phyloP scores from a whole-genome alignment of 2,113 vertebrate genomes.

The Zootoca vivipara region DNA sequence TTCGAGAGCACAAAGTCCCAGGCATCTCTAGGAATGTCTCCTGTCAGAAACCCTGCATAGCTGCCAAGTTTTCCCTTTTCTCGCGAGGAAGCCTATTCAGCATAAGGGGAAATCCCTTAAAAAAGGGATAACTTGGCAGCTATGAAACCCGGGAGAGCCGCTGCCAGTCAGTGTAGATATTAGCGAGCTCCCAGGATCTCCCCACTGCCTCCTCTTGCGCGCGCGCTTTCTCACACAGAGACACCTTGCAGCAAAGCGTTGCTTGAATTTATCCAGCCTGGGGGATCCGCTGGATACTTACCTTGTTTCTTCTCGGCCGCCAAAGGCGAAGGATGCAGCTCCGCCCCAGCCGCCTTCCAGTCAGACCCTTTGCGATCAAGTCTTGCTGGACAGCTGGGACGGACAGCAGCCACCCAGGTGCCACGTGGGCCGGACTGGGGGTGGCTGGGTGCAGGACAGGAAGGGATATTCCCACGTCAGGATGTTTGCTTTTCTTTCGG shows the following conservation, averaged over 20 bases:
- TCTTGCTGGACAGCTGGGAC: no score
- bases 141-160: no score
- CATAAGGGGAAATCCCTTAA: no score
- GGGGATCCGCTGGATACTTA: neutral
- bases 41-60: no score
- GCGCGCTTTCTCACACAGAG: no score
- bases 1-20: no score
- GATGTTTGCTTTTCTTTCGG: neutral
- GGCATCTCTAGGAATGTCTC: no score
- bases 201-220: neutral
- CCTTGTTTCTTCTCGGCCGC: neutral
- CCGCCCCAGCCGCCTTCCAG: no score
- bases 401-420: neutral
- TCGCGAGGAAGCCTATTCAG: no score
- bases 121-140: no score
- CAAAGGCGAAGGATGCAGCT: neutral
- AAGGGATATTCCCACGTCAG: neutral
- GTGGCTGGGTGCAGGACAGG: neutral
- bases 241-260: neutral
- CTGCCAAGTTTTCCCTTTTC: no score
- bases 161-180: no score
- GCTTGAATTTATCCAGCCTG: neutral
- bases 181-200: neutral
- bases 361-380: neutral
- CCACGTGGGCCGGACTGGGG: constrained; percentile 1